phyloP scores from a whole-genome alignment of 2,888 invertebrate genomes.

The Dynastes maya region DNA sequence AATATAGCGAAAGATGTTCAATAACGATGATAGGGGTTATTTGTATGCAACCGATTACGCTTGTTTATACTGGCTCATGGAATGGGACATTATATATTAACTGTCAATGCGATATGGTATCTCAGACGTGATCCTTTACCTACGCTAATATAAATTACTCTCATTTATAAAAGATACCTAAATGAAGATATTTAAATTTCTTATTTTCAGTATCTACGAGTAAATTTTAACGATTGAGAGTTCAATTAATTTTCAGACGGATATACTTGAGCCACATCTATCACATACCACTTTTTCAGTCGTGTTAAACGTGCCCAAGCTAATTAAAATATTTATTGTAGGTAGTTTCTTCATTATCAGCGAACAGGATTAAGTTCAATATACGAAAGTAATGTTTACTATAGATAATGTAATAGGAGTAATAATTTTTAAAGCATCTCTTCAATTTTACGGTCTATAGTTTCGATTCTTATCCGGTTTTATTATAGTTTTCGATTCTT shows the following conservation, averaged over 20 bases:
- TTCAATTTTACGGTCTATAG: slow-evolving; percentile 11
- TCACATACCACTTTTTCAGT: neutral
- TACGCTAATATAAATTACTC: slow-evolving; percentile 5
- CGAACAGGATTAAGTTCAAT: slow-evolving; percentile 3
- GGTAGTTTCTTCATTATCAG: slow-evolving; percentile 23
- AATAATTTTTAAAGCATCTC: slow-evolving; percentile 22
- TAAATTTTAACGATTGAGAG: slow-evolving; percentile 2
- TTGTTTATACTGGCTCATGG: neutral
- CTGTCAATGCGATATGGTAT: slow-evolving; percentile 6
- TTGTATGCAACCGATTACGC: too few relatives aligned
- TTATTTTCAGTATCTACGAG: slow-evolving; percentile 15
- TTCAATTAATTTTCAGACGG: slow-evolving; percentile 22
- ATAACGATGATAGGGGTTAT: too few relatives aligned
- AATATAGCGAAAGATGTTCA: too few relatives aligned
- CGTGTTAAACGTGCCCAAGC: slow-evolving; percentile 18
- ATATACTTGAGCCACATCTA: slow-evolving; percentile 12
- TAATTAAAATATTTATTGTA: slow-evolving; percentile 36
- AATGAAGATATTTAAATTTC: slow-evolving; percentile 29
- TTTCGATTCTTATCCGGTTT: slow-evolving; percentile 5
- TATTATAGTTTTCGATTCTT: neutral
- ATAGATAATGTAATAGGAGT: slow-evolving; percentile 20
- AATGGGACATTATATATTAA: neutral
- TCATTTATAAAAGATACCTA: slow-evolving; percentile 29
- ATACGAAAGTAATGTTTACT: slow-evolving; percentile 16
- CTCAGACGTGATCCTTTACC: neutral